Evolutionary conservation across 2,797 vertebrate genomes (phyloP).

Genomic region (Myripristis jacobus): DNA sequence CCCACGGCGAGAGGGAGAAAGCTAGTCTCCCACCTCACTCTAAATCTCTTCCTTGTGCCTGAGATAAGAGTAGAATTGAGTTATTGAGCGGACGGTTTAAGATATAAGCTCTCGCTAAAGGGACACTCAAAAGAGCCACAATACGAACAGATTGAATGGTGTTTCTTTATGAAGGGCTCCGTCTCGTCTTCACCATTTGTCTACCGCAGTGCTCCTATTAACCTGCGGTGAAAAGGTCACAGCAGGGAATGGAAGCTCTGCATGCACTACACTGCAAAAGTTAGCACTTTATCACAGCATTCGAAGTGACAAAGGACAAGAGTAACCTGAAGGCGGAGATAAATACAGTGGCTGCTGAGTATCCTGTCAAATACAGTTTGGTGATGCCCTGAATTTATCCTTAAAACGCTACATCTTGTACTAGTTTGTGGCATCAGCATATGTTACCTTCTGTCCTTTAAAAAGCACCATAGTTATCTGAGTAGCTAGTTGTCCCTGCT

Average conservation of each 20-base stretch:
- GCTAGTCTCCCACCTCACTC: slow-evolving; percentile 56
- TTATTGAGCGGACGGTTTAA: slow-evolving; percentile 80
- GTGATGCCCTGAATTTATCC: neutral
- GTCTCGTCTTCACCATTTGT: slow-evolving; percentile 47
- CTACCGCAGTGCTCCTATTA: slow-evolving; percentile 42
- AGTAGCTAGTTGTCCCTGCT: too few species aligned
- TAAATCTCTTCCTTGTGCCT: slow-evolving; percentile 77
- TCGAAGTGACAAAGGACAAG: neutral
- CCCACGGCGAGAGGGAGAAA: slow-evolving; percentile 50
- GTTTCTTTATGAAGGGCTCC: slow-evolving; percentile 46
- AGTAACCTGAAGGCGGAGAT: neutral
- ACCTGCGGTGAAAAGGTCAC: slow-evolving; percentile 34
- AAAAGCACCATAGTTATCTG: too few species aligned
- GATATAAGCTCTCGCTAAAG: slow-evolving; percentile 79
- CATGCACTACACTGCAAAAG: too few species aligned
- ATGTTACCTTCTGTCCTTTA: too few species aligned
- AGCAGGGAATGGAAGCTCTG: neutral
- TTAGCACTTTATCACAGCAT: neutral
- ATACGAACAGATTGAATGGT: slow-evolving; percentile 56
- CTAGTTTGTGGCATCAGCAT: too few species aligned
- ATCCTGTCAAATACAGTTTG: too few species aligned
- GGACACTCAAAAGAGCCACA: slow-evolving; percentile 60
- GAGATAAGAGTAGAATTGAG: slow-evolving; percentile 82
- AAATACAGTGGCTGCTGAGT: neutral
- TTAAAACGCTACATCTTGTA: neutral